These are phyloP conservation scores for Amphimallon solstitiale DNA, from an alignment of 2,888 invertebrate species.

Conservation along the genomic window DNA sequence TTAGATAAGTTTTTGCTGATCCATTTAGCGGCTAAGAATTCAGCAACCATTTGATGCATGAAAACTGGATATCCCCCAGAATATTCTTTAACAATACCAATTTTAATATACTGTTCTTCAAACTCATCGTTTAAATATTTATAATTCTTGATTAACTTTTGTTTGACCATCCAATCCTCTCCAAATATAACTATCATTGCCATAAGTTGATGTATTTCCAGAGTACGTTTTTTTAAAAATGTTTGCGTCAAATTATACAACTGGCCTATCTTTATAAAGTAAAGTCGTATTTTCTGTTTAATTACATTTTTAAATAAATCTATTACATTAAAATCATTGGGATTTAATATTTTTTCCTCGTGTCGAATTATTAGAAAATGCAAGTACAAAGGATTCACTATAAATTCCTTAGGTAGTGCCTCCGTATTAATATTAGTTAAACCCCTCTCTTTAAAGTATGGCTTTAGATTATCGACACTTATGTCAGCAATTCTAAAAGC, in stretches of 20 bases:
- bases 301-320: not conserved
- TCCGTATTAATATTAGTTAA: not conserved
- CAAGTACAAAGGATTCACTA: slow-evolving; percentile 9
- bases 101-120: not conserved
- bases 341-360: not conserved
- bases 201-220: slow-evolving; percentile 3
- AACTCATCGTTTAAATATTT: not conserved
- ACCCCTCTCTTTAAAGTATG: not conserved
- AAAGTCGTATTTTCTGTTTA: slow-evolving; percentile 7
- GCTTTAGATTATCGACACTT: not conserved
- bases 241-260: slow-evolving; percentile 7
- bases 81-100: not conserved
- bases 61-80: not conserved
- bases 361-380: not conserved
- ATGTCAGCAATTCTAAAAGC: not conserved
- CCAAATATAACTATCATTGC: slow-evolving; percentile 9
- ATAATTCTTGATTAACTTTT: slow-evolving; percentile 1
- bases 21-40: not conserved
- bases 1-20: not conserved
- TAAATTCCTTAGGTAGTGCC: not conserved
- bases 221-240: not conserved
- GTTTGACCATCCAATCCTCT: not conserved
- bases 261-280: not conserved
- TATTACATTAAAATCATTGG: not conserved
- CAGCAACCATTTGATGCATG: not conserved